These are phyloP conservation scores for Chrosomus eos DNA, from an alignment of 2,797 vertebrate genomes.

Conservation along the genomic window DNA sequence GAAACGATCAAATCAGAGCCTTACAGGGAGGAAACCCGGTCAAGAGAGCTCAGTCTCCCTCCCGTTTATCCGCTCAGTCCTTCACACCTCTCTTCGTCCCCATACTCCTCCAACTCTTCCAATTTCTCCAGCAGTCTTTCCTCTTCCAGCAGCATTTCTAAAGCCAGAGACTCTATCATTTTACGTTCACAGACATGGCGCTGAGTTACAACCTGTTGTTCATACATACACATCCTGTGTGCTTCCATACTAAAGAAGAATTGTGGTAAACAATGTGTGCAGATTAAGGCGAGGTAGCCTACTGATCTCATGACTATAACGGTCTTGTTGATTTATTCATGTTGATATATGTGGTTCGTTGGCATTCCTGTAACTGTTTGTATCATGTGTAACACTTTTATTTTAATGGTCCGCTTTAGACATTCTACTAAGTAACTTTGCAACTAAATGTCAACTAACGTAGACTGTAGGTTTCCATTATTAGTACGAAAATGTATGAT, in stretches of 20 bases:
- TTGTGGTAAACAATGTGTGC: background rate
- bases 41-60: constrained; percentile 71
- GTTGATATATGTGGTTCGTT: background rate
- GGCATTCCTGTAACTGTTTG: background rate
- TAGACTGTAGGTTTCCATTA: background rate
- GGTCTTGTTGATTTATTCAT: background rate
- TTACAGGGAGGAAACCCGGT: constrained; percentile 52
- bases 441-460: background rate
- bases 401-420: background rate
- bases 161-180: background rate
- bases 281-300: background rate
- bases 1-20: constrained; percentile 21
- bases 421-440: background rate
- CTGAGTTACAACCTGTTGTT: background rate
- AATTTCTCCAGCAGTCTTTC: constrained; percentile 22
- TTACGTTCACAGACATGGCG: background rate
- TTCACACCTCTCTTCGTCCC: constrained; percentile 48
- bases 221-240: background rate
- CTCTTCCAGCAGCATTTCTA: constrained; percentile 11
- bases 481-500: too few species aligned
- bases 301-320: background rate
- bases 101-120: constrained; percentile 56
- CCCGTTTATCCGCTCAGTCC: constrained; percentile 62
- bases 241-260: background rate
- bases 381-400: background rate